Base-by-base conservation (phyloP, 2,888 invertebrate species). In the Xanthostigma xanthostigma region DNA sequence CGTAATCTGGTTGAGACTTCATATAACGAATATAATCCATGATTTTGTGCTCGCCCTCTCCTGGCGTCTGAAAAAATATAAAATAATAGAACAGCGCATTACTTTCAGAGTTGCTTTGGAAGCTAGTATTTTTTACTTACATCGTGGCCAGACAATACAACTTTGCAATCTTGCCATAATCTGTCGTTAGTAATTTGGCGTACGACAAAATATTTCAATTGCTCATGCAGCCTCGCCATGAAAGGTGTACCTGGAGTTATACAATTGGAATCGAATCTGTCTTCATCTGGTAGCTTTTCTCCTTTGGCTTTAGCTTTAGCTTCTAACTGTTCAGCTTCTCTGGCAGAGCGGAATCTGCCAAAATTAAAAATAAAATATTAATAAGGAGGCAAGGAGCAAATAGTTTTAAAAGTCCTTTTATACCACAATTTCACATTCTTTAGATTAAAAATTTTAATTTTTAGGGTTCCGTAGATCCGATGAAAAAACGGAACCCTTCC, bases 11-110 rank as follows among this genome's bases (percentile, higher is more conserved):
- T 62, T 85, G 81, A 0, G 90, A 77, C 58, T 90, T 85, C 60
- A 90, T 75, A 68, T 80, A 87, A 3, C 97, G 76, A 56, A 98
- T 96, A 63, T 92, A 97, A 66, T 97, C 97, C 96, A 97, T 96
- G 53, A 97, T 93, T 70, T 97, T 97, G 64, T 95, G 95, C 66
- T 96, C 95, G 1, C 95, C 97, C 72, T 97, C 97, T 1, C 97
- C 97, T 2, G 96, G 95, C 2, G 90, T 84, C 84, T 85, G 56
- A 49, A 60, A 63, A 54, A 53, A 47, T 3, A 17, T 54, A 51
- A 51, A 51, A 50, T 44, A 44, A 46, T 42, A 49, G 5, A 27
- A 27, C 6, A 27, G 27, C 3, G 6, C 3, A 27, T 27, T 27
- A 27, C 27, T 27, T 27, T 17, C 3, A 17, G 3, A 27, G 3